These are phyloP conservation scores for Hiodon tergisus DNA, from an alignment of 2,113 vertebrate species.

Conservation along the genomic window DNA sequence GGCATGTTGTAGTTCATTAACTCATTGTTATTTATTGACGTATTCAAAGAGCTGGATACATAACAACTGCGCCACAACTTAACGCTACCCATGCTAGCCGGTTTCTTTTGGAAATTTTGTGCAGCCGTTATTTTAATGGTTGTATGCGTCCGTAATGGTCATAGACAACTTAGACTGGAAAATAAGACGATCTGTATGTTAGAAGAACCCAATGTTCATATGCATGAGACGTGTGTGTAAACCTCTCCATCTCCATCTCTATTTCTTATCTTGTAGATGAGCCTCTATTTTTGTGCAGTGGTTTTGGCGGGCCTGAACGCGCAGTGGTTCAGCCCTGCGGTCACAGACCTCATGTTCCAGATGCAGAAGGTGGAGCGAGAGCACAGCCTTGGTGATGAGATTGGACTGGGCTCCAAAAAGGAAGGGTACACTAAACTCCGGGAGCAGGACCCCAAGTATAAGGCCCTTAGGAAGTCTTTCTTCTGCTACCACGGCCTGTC, in stretches of 20 bases:
- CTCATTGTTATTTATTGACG: not conserved
- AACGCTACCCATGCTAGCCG: no score
- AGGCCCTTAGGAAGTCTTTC: slow-evolving; percentile 54
- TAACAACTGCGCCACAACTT: no score
- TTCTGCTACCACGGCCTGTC: slow-evolving; percentile 73
- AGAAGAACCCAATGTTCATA: no score
- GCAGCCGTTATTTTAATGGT: no score
- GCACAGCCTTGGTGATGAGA: slow-evolving; percentile 66
- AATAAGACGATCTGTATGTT: no score
- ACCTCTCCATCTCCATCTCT: not conserved
- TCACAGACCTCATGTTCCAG: slow-evolving; percentile 62
- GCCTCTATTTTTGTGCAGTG: slow-evolving; percentile 62
- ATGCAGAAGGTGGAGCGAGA: slow-evolving; percentile 72
- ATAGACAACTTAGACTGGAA: no score
- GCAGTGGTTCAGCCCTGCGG: slow-evolving; percentile 68
- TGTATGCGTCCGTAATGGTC: no score
- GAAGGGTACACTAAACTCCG: slow-evolving; percentile 70
- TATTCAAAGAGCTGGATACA: no score
- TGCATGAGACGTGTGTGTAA: not conserved
- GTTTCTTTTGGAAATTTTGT: no score
- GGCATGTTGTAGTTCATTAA: not conserved
- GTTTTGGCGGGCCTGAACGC: slow-evolving; percentile 59
- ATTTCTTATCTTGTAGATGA: slow-evolving; percentile 55
- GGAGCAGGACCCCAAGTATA: slow-evolving; percentile 77
- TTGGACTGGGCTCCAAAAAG: slow-evolving; percentile 52